Evolutionary conservation across 2,113 vertebrate species (phyloP), one percentile per base, ranked within the genome.

Genomic region (Pongo abelii): DNA sequence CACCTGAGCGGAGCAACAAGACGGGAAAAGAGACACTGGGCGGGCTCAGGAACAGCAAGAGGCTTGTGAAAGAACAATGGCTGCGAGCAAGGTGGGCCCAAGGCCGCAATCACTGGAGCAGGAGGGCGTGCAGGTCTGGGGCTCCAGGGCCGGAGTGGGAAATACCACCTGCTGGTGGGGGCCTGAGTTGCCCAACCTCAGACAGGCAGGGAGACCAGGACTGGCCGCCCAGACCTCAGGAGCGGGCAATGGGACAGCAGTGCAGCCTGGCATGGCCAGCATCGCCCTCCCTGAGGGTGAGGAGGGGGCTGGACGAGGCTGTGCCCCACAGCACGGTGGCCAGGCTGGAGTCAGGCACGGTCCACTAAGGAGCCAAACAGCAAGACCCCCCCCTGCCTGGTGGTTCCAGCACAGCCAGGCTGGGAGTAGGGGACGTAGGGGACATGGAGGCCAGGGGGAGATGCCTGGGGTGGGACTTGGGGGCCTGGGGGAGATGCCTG

Each of bases 211-310:
- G 18, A 94, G 86, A 77, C n/a, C 43, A 69, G 25, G 55, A 23
- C 30, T 55, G 43, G 55, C 25, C 30, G 22, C 9, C 30, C 50
- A 46, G 57, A 67, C 87, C 38, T 17, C 22, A 43, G 52, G 30
- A 8, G 35, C 17, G 7, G 20, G 43, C 0, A 0, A n/a, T 0
- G 1, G 75, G 17, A 80, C 6, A 32, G 35, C 52, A 91, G 25
- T 10, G 8, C 22, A 32, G 22, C 48, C 30, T 12, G 46, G 38
- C 48, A 35, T 22, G 55, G 64, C 72, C 86, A 52, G 67, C 7
- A 48, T 59, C 75, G 25, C 57, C 18, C 8, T 48, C 35, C 35
- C 35, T 8, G 40, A 92, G 72, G 18, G 7, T 32, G 52, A 64
- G 69, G n/a, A 0, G 38, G 72, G 7, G 10, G 38, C 50, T 50